Conservation (phyloP, 2,797 vertebrate species). For the Anisognathus igniventris region DNA sequence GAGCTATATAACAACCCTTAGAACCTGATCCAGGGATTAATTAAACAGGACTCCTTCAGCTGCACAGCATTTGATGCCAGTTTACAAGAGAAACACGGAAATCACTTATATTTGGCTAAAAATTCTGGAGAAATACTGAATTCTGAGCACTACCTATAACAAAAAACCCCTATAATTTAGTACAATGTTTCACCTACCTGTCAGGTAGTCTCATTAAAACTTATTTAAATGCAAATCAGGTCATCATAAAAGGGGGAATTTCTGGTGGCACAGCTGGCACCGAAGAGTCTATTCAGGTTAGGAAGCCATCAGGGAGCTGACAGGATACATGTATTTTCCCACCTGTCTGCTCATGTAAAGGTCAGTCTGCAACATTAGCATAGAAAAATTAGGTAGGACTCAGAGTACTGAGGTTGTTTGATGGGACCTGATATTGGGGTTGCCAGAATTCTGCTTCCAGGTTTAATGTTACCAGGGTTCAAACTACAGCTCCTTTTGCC, state of each 20-base stretch:
- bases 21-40: not conserved
- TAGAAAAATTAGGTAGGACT: not conserved
- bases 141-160: not conserved
- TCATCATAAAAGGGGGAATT: not conserved
- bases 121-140: not conserved
- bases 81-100: not conserved
- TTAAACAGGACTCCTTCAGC: not conserved
- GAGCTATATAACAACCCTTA: not conserved
- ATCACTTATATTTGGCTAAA: not conserved
- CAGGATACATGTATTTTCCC: not conserved
- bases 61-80: not conserved
- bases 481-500: not conserved
- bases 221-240: not conserved
- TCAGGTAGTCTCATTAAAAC: not conserved
- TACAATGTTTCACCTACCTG: not conserved
- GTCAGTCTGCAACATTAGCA: constrained; percentile 24
- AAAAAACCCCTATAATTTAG: fast-evolving
- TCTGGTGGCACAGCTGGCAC: not conserved
- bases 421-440: not conserved
- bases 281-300: not conserved
- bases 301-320: not conserved
- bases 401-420: not conserved
- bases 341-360: constrained; percentile 23
- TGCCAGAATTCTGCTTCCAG: not conserved
- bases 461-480: not conserved